Percentiles rank a stretch among this genome's conserved stretches.
phyloP scores from a whole-genome alignment of 92 coral and sea anemone species.

The Epizoanthus fatuus region DNA sequence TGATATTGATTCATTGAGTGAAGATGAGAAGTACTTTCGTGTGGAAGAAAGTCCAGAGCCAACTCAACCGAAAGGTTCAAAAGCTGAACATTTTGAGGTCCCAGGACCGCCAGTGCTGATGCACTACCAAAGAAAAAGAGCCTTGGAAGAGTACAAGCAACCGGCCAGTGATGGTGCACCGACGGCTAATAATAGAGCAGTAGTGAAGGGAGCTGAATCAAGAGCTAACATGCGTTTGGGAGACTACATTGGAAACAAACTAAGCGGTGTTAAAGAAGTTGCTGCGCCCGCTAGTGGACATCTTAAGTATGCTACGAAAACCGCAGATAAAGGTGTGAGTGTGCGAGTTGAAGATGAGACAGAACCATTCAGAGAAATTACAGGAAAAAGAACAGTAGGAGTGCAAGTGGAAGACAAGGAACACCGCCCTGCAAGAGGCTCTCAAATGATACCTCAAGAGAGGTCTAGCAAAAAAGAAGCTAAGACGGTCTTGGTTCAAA shows the following conservation, averaged over 20 bases:
- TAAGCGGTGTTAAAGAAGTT: neutral
- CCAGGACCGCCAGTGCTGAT: conserved; percentile 28
- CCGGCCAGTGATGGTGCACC: conserved; percentile 4
- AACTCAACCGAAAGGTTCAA: neutral
- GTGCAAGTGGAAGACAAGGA: conserved; percentile 61
- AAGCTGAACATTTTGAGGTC: conserved; percentile 24
- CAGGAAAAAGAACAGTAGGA: conserved; percentile 59
- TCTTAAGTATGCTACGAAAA: conserved; percentile 32
- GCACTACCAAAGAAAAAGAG: conserved; percentile 35
- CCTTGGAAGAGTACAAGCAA: conserved; percentile 22
- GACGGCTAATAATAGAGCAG: neutral
- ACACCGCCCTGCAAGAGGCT: neutral
- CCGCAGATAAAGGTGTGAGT: conserved; percentile 59
- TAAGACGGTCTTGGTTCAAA: conserved; percentile 32
- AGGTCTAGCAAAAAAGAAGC: conserved; percentile 1
- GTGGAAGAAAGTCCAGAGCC: conserved; percentile 60
- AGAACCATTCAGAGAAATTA: neutral
- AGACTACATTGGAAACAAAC: neutral
- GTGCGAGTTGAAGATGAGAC: conserved; percentile 46
- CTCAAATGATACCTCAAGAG: conserved; percentile 9
- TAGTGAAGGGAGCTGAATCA: conserved; percentile 3
- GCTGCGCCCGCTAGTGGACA: neutral
- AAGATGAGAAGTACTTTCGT: conserved; percentile 77
- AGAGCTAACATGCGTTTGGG: neutral
- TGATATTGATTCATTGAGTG: conserved; percentile 62